Evolutionary conservation across 2,797 vertebrate species (phyloP).

Genomic region (Bucorvus abyssinicus): DNA sequence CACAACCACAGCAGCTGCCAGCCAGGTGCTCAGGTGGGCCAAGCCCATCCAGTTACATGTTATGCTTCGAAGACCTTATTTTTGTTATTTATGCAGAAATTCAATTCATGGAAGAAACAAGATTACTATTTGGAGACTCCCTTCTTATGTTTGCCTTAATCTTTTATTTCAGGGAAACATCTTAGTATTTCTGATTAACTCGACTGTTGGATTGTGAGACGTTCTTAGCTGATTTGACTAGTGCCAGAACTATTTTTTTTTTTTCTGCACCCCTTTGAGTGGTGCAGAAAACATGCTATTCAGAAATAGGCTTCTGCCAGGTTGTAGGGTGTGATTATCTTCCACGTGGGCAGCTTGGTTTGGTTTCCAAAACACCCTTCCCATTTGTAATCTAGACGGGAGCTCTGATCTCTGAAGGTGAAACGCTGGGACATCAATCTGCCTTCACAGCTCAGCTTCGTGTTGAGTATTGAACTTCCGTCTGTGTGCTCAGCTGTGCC

Average conservation of each 20-base stretch:
- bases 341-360: not conserved
- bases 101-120: not conserved
- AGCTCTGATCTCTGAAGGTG: not conserved
- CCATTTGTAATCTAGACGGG: not conserved
- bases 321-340: not conserved
- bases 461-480: not conserved
- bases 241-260: not conserved
- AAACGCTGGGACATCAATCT: not conserved
- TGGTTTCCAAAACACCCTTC: not conserved
- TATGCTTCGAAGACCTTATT: not conserved
- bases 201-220: not conserved
- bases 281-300: not conserved
- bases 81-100: not conserved
- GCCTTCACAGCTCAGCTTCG: not conserved
- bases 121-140: not conserved
- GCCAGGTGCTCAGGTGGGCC: not conserved
- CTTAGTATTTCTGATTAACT: slow-evolving; percentile 7
- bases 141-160: not conserved
- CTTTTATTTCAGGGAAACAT: not conserved
- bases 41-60: not conserved
- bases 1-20: not conserved
- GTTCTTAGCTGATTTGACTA: slow-evolving; percentile 2
- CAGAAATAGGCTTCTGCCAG: not conserved
- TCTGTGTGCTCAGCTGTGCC: not conserved
- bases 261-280: slow-evolving; percentile 7